Conservation (phyloP, 2,888 invertebrate species). For the Calliopum simillimum region DNA sequence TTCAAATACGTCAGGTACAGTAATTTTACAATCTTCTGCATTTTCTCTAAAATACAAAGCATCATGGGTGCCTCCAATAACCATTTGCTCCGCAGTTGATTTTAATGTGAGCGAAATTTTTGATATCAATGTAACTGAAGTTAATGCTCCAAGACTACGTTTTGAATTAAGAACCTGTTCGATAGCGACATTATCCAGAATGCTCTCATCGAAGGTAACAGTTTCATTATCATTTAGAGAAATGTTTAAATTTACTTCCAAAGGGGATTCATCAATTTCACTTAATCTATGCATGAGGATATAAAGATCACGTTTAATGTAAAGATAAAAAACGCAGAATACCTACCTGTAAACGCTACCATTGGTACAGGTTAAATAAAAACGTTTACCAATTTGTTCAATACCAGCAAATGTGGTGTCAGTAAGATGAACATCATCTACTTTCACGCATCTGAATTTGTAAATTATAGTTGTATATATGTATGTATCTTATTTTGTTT, state of each 20-base stretch:
- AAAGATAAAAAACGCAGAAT: background rate
- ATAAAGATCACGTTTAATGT: background rate
- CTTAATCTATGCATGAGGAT: constrained; percentile 53
- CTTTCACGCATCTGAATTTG: constrained; percentile 47
- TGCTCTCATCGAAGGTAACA: constrained; percentile 50
- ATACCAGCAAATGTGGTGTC: constrained; percentile 58
- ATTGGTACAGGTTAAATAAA: constrained; percentile 60
- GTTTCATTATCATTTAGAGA: constrained; percentile 58
- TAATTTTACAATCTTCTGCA: constrained; percentile 48
- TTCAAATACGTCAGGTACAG: constrained; percentile 52
- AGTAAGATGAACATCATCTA: constrained; percentile 56
- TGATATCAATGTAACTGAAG: constrained; percentile 45
- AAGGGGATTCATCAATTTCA: constrained; percentile 58
- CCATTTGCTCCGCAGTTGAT: background rate
- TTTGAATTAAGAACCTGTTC: constrained; percentile 48
- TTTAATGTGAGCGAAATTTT: constrained; percentile 31
- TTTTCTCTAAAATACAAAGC: constrained; percentile 50
- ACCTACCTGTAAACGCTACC: constrained; percentile 62
- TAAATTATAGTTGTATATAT: constrained; percentile 33
- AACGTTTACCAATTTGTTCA: constrained; percentile 52
- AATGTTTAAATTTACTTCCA: constrained; percentile 54
- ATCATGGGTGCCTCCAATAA: constrained; percentile 50
- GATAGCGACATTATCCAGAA: constrained; percentile 57
- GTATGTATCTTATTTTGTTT: background rate
- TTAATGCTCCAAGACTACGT: constrained; percentile 47